phyloP scores from a whole-genome alignment of 2,113 vertebrate genomes.

The Brachionichthys hirsutus region DNA sequence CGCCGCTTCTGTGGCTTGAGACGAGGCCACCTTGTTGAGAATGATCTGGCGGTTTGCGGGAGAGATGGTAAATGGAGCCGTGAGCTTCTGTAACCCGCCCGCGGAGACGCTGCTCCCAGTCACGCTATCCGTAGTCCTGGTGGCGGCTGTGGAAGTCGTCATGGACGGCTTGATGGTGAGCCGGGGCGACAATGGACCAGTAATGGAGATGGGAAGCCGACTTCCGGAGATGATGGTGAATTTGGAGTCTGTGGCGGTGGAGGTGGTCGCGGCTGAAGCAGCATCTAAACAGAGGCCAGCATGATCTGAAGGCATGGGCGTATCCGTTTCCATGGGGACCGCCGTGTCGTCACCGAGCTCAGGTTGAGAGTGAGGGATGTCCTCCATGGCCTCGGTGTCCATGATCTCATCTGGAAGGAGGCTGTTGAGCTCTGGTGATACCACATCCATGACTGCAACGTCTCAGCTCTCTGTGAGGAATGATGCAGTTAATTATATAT shows the following conservation, averaged over 20 bases:
- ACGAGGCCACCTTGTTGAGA: slow-evolving; percentile 88
- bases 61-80: slow-evolving; percentile 85
- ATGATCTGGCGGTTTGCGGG: slow-evolving; percentile 92
- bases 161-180: slow-evolving; percentile 75
- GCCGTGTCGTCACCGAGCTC: slow-evolving; percentile 51
- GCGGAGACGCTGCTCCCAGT: slow-evolving; percentile 53
- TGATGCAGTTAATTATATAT: neutral
- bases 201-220: slow-evolving; percentile 73
- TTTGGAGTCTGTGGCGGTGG: slow-evolving; percentile 75
- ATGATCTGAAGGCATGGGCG: slow-evolving; percentile 84
- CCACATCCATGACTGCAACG: slow-evolving; percentile 88
- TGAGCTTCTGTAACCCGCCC: slow-evolving; percentile 84
- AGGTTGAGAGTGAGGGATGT: slow-evolving; percentile 85
- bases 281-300: slow-evolving; percentile 78
- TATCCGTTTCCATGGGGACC: slow-evolving; percentile 82
- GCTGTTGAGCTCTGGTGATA: slow-evolving; percentile 95
- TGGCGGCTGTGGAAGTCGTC: slow-evolving; percentile 58
- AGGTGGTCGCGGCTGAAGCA: slow-evolving; percentile 61
- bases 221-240: slow-evolving; percentile 63
- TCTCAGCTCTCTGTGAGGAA: slow-evolving; percentile 53
- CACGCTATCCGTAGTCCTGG: slow-evolving; percentile 69
- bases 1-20: slow-evolving; percentile 80
- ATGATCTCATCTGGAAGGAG: slow-evolving; percentile 98
- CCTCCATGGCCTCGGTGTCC: slow-evolving; percentile 90
- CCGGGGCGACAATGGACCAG: slow-evolving; percentile 45